A percentile compares a stretch with the other conserved stretches of the same genome.
phyloP scores from a whole-genome alignment of 2,113 vertebrate species.

The Alexandromys fortis region DNA sequence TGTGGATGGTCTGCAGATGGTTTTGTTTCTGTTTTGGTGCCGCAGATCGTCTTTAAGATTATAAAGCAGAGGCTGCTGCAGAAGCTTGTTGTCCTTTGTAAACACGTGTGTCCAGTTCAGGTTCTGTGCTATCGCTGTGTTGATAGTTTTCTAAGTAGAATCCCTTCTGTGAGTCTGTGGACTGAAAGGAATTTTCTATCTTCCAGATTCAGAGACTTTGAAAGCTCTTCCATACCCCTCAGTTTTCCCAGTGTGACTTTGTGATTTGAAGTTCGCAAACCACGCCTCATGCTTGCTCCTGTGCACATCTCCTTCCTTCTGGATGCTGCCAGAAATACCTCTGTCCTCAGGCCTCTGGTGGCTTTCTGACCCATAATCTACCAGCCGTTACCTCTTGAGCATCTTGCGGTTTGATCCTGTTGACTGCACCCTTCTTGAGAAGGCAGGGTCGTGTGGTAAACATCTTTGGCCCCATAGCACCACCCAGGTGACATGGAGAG shows the following conservation, averaged over 20 bases:
- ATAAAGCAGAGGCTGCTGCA: neutral
- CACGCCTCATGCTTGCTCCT: neutral
- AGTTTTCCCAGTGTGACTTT: slow-evolving; percentile 1
- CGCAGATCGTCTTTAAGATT: neutral
- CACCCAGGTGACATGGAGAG: neutral
- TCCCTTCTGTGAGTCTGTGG: neutral
- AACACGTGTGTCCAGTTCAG: neutral
- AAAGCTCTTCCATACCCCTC: neutral
- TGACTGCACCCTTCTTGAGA: neutral
- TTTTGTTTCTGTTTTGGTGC: neutral
- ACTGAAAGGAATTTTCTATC: slow-evolving; percentile 35
- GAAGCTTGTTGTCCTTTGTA: neutral
- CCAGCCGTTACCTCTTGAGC: neutral
- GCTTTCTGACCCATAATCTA: neutral
- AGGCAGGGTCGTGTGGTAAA: neutral
- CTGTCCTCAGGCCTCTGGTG: neutral
- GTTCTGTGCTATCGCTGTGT: neutral
- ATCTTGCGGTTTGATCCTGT: neutral
- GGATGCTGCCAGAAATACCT: neutral
- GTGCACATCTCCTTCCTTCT: too few relatives aligned
- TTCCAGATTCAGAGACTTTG: slow-evolving; percentile 44
- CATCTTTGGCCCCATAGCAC: neutral
- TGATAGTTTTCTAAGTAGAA: neutral
- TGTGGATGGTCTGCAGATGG: neutral
- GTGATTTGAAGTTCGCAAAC: neutral